These are phyloP conservation scores for Bombus polaris DNA, from an alignment of 1,140 invertebrate genomes.

Conservation along the genomic window DNA sequence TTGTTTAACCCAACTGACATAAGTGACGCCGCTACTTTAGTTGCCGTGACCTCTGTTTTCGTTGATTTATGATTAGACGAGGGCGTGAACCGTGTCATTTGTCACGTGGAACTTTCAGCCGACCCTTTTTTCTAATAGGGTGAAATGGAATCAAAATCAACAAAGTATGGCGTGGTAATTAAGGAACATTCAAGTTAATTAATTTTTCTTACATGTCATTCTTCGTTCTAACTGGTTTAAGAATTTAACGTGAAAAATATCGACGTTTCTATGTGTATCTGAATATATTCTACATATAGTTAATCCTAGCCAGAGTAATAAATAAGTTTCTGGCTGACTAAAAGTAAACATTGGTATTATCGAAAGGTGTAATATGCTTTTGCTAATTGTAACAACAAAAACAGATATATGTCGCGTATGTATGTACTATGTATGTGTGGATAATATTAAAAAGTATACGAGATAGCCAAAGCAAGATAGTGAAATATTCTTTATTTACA, in stretches of 20 bases:
- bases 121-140: background rate
- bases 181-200: background rate
- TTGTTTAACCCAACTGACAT: conserved; percentile 38
- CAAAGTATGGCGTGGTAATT: background rate
- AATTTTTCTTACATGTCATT: background rate
- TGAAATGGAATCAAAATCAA: background rate
- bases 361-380: too few species aligned
- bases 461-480: too few species aligned
- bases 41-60: conserved; percentile 10
- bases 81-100: conserved; percentile 16
- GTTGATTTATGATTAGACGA: conserved; percentile 30
- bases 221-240: background rate
- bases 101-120: background rate
- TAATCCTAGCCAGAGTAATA: too few species aligned
- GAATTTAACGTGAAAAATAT: background rate
- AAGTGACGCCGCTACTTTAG: background rate
- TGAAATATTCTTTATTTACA: background rate
- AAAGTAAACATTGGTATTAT: too few species aligned
- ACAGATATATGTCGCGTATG: too few species aligned
- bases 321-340: too few species aligned
- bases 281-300: too few species aligned
- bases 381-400: too few species aligned
- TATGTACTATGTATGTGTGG: too few species aligned
- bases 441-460: too few species aligned
- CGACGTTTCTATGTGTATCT: too few species aligned